Evolutionary conservation across 2,888 invertebrate species (phyloP), one percentile per base, ranked within the genome.

Genomic region (Timema cristinae): DNA sequence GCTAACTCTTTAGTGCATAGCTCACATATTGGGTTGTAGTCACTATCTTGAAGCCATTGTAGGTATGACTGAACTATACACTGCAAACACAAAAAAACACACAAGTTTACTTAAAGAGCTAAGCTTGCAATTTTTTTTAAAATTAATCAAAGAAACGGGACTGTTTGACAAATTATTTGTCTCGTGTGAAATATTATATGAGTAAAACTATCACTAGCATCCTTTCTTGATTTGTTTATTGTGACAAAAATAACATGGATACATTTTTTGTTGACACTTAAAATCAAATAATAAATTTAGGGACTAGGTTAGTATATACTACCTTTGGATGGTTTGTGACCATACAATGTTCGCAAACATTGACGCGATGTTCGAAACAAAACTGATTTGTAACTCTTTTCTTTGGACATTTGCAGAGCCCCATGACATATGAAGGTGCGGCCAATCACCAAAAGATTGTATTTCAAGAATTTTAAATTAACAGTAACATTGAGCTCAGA

Each of bases 261-360:
- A 54, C 11, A 54, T 11, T 54, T 52, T 52, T 9, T 54, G n/a
- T 13, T 54, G n/a, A n/a, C 2, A 13, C 11, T 13, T 54, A 54
- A 54, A 54, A 13, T 13, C 54, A 13, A 54, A 54, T 13, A 2
- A 54, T 13, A 54, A 54, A 13, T 13, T 4, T 13, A 11, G 4
- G 54, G 54, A 54, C n/a, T 4, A 54, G 4, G 54, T n/a, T 54
- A 54, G 11, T 13, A n/a, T n/a, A 54, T 54, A 54, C 81, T 89
- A 98, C 98, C 90, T 94, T 95, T 54, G 94, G 91, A 85, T 98
- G 98, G 84, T 93, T 95, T 78, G 94, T 91, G 75, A 98, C 95
- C 90, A 99, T 93, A 85, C 99, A 99, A 85, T 95, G 90, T 85
- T 99, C 98, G 84, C 98, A 99, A 80, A 99, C 99, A 88, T 98